These are phyloP conservation scores for Ophion costatus DNA, from an alignment of 2,888 invertebrate genomes.

Conservation along the genomic window DNA sequence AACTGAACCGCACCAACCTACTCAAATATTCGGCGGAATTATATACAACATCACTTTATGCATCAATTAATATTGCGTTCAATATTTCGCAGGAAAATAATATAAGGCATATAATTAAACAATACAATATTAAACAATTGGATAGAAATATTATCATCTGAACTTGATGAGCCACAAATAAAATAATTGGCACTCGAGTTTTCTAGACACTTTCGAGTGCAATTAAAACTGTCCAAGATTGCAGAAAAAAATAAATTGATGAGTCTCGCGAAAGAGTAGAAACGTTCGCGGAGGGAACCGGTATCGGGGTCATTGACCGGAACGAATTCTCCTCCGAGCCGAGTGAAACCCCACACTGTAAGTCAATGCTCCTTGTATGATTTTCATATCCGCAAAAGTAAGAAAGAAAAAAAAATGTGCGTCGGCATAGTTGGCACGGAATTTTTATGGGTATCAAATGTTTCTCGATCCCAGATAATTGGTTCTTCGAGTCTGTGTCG, in stretches of 20 bases:
- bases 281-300: constrained; percentile 30
- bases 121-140: too few relatives aligned
- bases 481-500: too few relatives aligned
- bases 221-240: neutral
- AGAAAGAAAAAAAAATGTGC: neutral
- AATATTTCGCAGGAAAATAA: too few relatives aligned
- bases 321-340: constrained; percentile 35
- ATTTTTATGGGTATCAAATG: neutral
- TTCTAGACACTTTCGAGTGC: neutral
- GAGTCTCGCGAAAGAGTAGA: neutral
- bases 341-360: constrained; percentile 22
- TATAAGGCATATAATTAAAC: too few relatives aligned
- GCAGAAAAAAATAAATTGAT: constrained; percentile 5
- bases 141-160: neutral
- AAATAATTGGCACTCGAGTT: neutral
- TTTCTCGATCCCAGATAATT: too few relatives aligned
- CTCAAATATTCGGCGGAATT: too few relatives aligned
- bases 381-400: neutral
- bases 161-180: neutral
- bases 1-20: too few relatives aligned
- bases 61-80: too few relatives aligned
- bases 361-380: constrained; percentile 16
- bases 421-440: neutral
- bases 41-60: too few relatives aligned
- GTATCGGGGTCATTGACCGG: constrained; percentile 55